phyloP scores from a whole-genome alignment of 2,113 vertebrate species.

The Ardeotis arabs region DNA sequence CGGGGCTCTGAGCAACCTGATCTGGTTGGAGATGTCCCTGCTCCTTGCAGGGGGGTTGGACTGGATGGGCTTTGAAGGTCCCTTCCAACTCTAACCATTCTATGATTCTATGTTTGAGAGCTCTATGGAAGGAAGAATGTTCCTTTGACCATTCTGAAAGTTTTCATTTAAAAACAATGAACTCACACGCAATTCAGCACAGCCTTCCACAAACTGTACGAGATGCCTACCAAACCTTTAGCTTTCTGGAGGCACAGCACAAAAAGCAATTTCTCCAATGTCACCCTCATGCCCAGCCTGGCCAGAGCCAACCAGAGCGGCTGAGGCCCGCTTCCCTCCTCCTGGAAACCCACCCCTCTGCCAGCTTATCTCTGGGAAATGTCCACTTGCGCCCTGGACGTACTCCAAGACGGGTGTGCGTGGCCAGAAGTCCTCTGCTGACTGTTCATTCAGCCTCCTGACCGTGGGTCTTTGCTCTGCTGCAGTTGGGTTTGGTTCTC shows the following conservation, averaged over 20 bases:
- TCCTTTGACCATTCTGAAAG: background rate
- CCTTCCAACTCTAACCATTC: too few relatives aligned
- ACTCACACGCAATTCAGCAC: background rate
- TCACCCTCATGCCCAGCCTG: background rate
- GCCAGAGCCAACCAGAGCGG: background rate
- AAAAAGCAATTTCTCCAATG: background rate
- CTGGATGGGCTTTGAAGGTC: too few relatives aligned
- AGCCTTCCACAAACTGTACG: background rate
- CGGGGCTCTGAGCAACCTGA: too few relatives aligned
- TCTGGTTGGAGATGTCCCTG: too few relatives aligned
- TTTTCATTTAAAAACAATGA: background rate
- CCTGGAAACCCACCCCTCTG: background rate
- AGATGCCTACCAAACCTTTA: background rate
- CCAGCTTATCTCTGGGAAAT: conserved; percentile 54
- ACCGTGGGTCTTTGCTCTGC: background rate
- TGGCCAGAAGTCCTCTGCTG: background rate
- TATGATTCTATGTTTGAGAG: too few relatives aligned
- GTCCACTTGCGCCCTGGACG: conserved; percentile 39
- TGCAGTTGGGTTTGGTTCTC: background rate
- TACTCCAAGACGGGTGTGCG: background rate
- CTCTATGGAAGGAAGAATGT: background rate
- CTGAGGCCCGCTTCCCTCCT: background rate
- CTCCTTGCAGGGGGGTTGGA: too few relatives aligned
- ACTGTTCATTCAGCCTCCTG: background rate
- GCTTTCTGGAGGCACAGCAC: background rate